Conservation (phyloP, 1,140 invertebrate genomes). For the Idris sp. region DNA sequence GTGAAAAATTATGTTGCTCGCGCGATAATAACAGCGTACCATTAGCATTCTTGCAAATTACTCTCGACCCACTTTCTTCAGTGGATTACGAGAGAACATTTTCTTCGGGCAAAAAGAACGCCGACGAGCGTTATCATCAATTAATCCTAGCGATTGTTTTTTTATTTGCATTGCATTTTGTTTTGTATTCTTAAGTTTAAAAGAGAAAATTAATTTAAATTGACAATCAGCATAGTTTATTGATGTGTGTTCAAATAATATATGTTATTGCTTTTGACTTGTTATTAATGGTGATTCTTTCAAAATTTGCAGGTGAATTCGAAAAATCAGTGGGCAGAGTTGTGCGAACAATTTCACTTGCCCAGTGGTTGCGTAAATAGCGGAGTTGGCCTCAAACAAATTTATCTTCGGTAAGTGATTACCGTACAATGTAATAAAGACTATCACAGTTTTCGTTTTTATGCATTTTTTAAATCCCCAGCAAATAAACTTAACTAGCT, state of each 20-base stretch:
- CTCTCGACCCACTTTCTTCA: conserved; percentile 61
- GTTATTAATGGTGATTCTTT: no score
- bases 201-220: no score
- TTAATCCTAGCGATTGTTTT: conserved; percentile 42
- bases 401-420: conserved; percentile 88
- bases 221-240: no score
- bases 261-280: no score
- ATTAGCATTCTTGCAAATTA: conserved; percentile 59
- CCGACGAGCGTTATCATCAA: conserved; percentile 29
- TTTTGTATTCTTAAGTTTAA: no score
- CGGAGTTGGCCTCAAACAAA: conserved; percentile 90
- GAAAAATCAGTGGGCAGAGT: conserved; percentile 89
- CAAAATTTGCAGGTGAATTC: conserved; percentile 86
- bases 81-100: conserved; percentile 40
- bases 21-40: conserved; percentile 46
- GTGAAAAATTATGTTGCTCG: conserved; percentile 33
- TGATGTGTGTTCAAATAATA: conserved; percentile 7
- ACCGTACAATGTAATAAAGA: no score
- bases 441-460: no score
- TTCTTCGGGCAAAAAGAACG: conserved; percentile 26
- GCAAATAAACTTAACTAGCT: no score
- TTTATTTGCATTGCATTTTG: not conserved
- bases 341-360: conserved; percentile 87
- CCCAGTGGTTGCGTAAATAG: conserved; percentile 91
- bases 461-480: no score